phyloP scores from a whole-genome alignment of 2,113 vertebrate species.

The Carettochelys insculpta region DNA sequence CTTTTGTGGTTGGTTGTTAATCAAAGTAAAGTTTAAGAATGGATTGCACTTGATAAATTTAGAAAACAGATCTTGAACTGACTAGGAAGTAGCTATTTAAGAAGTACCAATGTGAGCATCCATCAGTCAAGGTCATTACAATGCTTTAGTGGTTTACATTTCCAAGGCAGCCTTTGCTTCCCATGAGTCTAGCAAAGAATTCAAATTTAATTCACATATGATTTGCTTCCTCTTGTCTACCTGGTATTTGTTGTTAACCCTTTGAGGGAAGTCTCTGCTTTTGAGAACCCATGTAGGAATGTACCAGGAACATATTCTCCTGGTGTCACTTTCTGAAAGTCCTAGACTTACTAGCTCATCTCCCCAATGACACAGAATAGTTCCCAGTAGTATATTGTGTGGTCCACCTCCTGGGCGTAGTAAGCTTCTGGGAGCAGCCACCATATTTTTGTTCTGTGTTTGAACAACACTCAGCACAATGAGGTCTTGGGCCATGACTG shows the following conservation, averaged over 20 bases:
- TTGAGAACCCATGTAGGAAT: not conserved
- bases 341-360: not conserved
- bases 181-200: not conserved
- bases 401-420: not conserved
- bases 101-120: not conserved
- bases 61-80: not conserved
- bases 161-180: not conserved
- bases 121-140: not conserved
- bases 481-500: not conserved
- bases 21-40: not conserved
- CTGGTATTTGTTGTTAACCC: not conserved
- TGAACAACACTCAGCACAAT: accelerated
- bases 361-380: not conserved
- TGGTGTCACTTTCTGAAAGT: not conserved
- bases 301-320: not conserved
- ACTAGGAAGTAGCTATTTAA: not conserved
- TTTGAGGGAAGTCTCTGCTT: not conserved
- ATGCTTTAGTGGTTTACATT: not conserved
- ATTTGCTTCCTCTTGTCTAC: not conserved
- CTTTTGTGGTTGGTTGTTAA: not conserved
- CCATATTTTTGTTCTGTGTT: not conserved
- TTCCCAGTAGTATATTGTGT: not conserved
- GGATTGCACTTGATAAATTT: not conserved
- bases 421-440: not conserved
- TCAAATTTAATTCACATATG: not conserved